Conservation (phyloP, 2,113 vertebrate genomes). For the Myocastor coypus region DNA sequence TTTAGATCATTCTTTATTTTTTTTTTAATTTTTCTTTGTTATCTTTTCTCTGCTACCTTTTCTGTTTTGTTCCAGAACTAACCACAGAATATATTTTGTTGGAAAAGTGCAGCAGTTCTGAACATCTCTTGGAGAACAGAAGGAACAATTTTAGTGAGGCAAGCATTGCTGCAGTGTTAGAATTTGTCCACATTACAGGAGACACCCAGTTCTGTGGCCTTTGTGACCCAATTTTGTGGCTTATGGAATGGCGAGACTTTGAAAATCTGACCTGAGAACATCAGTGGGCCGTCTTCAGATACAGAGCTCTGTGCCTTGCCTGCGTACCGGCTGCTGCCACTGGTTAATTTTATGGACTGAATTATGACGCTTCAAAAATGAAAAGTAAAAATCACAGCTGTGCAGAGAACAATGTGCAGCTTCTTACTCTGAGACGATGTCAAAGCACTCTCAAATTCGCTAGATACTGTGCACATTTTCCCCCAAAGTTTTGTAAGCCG, state of each 20-base stretch:
- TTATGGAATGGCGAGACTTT: not conserved
- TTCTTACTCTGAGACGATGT: not conserved
- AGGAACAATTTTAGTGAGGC: rapidly evolving
- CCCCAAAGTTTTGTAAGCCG: not conserved
- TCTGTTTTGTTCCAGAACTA: not conserved
- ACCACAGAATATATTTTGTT: not conserved
- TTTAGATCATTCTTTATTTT: no score
- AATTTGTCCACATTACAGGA: not conserved
- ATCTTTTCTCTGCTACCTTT: not conserved
- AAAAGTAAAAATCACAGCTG: not conserved
- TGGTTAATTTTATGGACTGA: not conserved
- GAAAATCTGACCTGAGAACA: not conserved
- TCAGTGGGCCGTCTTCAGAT: not conserved
- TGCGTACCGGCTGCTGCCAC: no score
- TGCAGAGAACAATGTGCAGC: not conserved
- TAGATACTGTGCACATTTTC: not conserved
- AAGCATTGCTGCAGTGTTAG: no score
- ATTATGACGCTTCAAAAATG: not conserved
- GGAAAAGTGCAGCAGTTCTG: not conserved
- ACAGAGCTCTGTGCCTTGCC: not conserved
- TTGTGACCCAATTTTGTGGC: no score
- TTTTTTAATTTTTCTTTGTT: not conserved
- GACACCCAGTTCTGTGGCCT: not conserved
- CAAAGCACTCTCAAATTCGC: not conserved
- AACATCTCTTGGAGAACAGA: not conserved